Evolutionary conservation across 2,797 vertebrate species (phyloP).

Genomic region (Picus viridis): DNA sequence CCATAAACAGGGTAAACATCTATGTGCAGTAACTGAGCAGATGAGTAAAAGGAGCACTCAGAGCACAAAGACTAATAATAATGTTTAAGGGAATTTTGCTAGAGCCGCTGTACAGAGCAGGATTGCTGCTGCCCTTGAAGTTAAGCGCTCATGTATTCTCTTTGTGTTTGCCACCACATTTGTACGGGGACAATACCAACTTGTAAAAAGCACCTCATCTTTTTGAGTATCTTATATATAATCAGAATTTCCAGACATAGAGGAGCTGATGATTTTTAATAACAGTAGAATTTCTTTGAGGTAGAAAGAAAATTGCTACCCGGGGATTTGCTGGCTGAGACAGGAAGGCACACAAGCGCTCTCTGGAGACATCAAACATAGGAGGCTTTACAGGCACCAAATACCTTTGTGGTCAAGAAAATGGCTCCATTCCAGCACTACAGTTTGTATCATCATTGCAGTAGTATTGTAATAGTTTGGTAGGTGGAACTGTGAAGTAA

Average conservation of each 20-base stretch:
- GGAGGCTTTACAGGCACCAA: accelerated
- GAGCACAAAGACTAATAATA: neutral
- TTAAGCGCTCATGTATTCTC: neutral
- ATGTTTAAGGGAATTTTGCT: neutral
- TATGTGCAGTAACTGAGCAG: neutral
- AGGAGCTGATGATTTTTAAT: neutral
- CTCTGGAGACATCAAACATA: neutral
- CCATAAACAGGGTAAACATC: neutral
- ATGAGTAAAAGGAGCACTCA: neutral
- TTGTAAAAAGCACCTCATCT: neutral
- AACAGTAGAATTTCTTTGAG: neutral
- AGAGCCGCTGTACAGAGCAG: neutral
- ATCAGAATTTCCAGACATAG: neutral
- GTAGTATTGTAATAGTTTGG: neutral
- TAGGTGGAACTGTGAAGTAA: neutral
- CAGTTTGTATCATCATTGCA: neutral
- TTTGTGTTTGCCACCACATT: neutral
- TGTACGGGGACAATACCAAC: neutral
- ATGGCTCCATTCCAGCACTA: neutral
- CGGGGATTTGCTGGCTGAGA: neutral
- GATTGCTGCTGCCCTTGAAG: neutral
- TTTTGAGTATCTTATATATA: neutral
- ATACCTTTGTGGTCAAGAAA: neutral
- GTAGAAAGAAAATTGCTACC: neutral
- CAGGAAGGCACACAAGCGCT: accelerated